Evolutionary conservation across 1,140 invertebrate genomes (phyloP).

Genomic region (Pemphigus obesinymphae): DNA sequence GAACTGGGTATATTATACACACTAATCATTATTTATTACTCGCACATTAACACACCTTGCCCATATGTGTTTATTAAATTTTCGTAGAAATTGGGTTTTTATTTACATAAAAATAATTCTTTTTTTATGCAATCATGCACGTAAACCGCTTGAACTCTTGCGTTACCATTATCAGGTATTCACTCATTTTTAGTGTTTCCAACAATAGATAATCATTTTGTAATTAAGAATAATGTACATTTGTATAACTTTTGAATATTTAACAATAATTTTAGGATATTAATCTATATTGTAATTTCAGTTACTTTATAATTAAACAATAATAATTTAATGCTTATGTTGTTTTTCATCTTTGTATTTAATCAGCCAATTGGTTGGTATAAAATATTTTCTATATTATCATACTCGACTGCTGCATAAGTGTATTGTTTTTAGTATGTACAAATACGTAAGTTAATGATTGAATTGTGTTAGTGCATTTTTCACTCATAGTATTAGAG

Average conservation of each 20-base stretch:
- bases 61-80: too few relatives aligned
- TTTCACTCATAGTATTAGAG: background rate
- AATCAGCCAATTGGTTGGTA: background rate
- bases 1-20: too few relatives aligned
- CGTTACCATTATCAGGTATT: too few relatives aligned
- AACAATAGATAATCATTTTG: too few relatives aligned
- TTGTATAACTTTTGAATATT: slow-evolving; percentile 33
- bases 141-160: too few relatives aligned
- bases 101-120: too few relatives aligned
- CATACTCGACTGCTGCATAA: background rate
- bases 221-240: slow-evolving; percentile 20
- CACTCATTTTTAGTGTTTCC: too few relatives aligned
- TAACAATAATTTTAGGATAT: slow-evolving; percentile 29
- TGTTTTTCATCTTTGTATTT: background rate
- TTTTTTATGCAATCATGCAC: too few relatives aligned
- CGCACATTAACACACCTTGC: too few relatives aligned
- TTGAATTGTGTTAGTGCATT: background rate
- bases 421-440: background rate
- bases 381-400: background rate
- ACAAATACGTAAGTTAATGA: background rate
- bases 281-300: slow-evolving; percentile 30
- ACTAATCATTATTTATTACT: too few relatives aligned
- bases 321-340: slow-evolving; percentile 11
- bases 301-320: slow-evolving; percentile 7
- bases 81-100: too few relatives aligned